Evolutionary conservation across 2,797 vertebrate genomes (phyloP), one percentile per base, ranked within the genome.

Genomic region (Rhinogobio ventralis): DNA sequence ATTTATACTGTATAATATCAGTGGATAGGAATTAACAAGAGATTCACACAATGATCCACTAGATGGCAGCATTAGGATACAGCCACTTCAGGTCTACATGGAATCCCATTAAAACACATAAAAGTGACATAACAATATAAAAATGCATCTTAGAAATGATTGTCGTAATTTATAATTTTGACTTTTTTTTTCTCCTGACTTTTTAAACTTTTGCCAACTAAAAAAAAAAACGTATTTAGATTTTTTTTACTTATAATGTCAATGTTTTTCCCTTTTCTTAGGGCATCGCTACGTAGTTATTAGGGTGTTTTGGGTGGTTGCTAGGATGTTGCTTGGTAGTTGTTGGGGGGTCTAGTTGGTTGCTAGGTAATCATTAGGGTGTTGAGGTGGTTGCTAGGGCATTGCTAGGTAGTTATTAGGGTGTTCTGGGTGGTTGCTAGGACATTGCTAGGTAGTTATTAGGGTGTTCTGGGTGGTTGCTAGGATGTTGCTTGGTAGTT

Each of bases 61-160:
- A 80, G 78, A 68, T 69, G 78, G 64, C 78, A 80, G 64, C 23
- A 33, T 53, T 53, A 11, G 6, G 39, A 7, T 53, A 17, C 13
- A 64, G 2, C 1, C 39, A 30, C 36, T 28, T 20, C 57, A 78
- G 39, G 2, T 46, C 30, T 73, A 51, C 11, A 20, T 3, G 28
- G 5, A 20, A 73, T 11, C 1, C 42, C 3, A 19, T 49, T 28
- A 19, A 60, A 60, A 25, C n/a, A 30, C 4, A 28, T 19, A 17
- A 46, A 25, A 46, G 42, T n/a, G 13, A 62, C n/a, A 20, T 11
- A 11, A n/a, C n/a, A n/a, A n/a, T n/a, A n/a, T n/a, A n/a, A n/a
- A n/a, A n/a, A n/a, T n/a, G n/a, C n/a, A n/a, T n/a, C n/a, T n/a
- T n/a, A n/a, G n/a, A n/a, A n/a, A n/a, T n/a, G n/a, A n/a, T n/a